Evolutionary conservation across 2,797 vertebrate species (phyloP).

Genomic region (Staurois parvus): DNA sequence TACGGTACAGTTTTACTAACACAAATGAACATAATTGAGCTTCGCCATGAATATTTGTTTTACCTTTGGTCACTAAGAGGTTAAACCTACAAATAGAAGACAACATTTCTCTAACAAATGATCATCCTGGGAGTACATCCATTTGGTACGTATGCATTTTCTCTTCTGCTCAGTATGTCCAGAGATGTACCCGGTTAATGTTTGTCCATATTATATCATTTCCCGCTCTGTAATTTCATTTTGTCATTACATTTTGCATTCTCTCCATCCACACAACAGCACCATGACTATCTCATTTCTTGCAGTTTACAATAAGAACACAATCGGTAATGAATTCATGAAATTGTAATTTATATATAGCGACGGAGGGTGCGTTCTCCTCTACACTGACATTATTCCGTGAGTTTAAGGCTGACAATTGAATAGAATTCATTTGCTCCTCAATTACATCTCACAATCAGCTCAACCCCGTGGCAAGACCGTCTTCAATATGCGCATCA

Average conservation of each 20-base stretch:
- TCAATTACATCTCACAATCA: conserved; percentile 44
- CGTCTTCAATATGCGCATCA: conserved; percentile 18
- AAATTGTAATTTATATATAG: conserved; percentile 49
- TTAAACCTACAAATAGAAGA: no score
- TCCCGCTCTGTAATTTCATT: conserved; percentile 13
- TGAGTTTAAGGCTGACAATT: conserved; percentile 49
- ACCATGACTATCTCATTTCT: conserved; percentile 31
- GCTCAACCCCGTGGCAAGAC: conserved; percentile 25
- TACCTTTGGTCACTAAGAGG: no score
- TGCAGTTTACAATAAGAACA: conserved; percentile 10
- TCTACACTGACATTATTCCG: conserved; percentile 34
- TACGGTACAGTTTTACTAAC: no score
- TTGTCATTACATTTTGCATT: conserved; percentile 6
- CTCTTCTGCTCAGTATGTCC: neutral
- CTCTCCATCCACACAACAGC: neutral
- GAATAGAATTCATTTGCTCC: conserved; percentile 49
- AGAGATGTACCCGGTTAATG: neutral
- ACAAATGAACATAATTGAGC: no score
- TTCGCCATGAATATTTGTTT: no score
- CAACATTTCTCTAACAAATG: neutral
- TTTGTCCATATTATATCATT: neutral
- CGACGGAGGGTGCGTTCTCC: neutral
- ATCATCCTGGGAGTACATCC: neutral
- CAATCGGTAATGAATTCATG: conserved; percentile 37
- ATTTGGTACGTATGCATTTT: neutral